These are phyloP conservation scores for Scalopus aquaticus DNA, from an alignment of 2,113 vertebrate species.

Conservation along the genomic window DNA sequence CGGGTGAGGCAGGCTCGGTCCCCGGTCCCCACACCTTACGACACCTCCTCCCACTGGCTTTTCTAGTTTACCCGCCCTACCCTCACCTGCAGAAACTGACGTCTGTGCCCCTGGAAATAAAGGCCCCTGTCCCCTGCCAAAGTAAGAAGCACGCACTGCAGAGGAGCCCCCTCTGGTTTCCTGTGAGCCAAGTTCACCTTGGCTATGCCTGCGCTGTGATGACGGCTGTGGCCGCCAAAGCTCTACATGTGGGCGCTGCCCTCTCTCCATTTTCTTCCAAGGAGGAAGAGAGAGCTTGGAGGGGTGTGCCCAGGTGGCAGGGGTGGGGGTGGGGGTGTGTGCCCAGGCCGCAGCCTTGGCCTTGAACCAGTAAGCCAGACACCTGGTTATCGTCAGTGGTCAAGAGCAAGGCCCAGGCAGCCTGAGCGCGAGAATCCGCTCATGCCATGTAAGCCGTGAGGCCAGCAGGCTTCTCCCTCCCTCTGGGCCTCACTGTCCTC, in stretches of 20 bases:
- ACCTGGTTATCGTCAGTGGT: not conserved
- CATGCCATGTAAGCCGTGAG: not conserved
- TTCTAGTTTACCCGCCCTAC: not conserved
- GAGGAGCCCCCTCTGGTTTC: not conserved
- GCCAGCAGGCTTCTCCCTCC: too few species aligned
- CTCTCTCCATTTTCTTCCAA: not conserved
- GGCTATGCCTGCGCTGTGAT: too few species aligned
- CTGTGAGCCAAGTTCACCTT: too few species aligned
- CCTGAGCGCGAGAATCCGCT: not conserved
- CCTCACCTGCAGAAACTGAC: not conserved
- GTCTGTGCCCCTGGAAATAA: not conserved
- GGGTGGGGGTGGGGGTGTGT: too few species aligned
- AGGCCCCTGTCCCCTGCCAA: not conserved
- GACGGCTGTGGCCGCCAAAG: too few species aligned
- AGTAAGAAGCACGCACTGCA: not conserved
- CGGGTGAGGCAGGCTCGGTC: fast-evolving
- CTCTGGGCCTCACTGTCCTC: not conserved
- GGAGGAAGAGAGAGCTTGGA: not conserved
- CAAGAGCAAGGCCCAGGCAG: not conserved
- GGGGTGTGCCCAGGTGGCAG: not conserved
- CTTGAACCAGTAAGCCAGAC: not conserved
- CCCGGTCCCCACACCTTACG: not conserved
- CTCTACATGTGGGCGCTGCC: too few species aligned
- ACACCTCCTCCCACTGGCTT: not conserved
- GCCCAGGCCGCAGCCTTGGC: not conserved